phyloP scores from a whole-genome alignment of 2,113 vertebrate species.

The Blennius ocellaris region DNA sequence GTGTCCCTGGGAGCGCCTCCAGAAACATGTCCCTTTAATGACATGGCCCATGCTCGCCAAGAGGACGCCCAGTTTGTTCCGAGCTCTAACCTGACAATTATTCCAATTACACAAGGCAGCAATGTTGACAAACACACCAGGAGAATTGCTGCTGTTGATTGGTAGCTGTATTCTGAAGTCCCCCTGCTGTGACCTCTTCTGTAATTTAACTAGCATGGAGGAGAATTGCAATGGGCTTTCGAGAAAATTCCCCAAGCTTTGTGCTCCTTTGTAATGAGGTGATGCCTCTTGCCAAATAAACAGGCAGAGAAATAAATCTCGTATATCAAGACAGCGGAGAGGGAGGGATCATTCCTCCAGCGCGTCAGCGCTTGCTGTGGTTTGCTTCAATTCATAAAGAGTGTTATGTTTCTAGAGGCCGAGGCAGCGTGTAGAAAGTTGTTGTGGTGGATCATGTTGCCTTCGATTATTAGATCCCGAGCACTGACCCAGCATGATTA shows the following conservation, averaged over 20 bases:
- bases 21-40: slow-evolving; percentile 81
- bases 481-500: slow-evolving; percentile 65
- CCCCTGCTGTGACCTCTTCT: slow-evolving; percentile 72
- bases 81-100: slow-evolving; percentile 80
- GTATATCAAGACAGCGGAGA: slow-evolving; percentile 45
- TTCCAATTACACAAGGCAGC: slow-evolving; percentile 75
- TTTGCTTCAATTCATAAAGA: slow-evolving; percentile 62
- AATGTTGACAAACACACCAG: slow-evolving; percentile 80
- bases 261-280: slow-evolving; percentile 56
- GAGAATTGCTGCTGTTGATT: slow-evolving; percentile 69
- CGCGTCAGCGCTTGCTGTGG: slow-evolving; percentile 33
- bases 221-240: slow-evolving; percentile 67
- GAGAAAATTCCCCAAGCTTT: slow-evolving; percentile 69
- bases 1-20: slow-evolving; percentile 76
- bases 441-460: slow-evolving; percentile 62
- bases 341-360: slow-evolving; percentile 34
- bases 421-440: slow-evolving; percentile 62
- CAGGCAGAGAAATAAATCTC: slow-evolving; percentile 64
- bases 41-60: slow-evolving; percentile 69
- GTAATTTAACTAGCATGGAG: slow-evolving; percentile 79
- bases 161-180: slow-evolving; percentile 62
- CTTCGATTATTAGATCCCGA: slow-evolving; percentile 65
- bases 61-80: slow-evolving; percentile 69
- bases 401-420: slow-evolving; percentile 56
- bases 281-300: slow-evolving; percentile 61